Evolutionary conservation across 2,797 vertebrate species (phyloP).

Genomic region (Sandelia bainsii): DNA sequence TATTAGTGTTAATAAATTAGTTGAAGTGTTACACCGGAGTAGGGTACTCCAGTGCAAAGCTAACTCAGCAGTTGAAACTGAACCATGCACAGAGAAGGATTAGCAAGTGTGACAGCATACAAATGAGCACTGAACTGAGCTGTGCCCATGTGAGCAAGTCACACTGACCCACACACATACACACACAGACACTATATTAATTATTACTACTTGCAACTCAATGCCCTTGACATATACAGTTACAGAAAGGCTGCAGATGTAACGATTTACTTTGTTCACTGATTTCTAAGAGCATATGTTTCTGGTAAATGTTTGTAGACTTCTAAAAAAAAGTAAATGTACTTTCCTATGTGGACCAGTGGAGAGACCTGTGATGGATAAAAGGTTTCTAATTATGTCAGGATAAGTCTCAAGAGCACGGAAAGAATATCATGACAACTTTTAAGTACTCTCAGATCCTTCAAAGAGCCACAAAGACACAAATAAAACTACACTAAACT

Average conservation of each 20-base stretch:
- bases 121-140: conserved; percentile 77
- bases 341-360: background rate
- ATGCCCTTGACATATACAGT: background rate
- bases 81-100: conserved; percentile 68
- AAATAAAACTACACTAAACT: background rate
- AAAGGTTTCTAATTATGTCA: background rate
- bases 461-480: background rate
- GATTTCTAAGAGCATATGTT: background rate
- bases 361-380: background rate
- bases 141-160: conserved; percentile 52
- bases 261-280: background rate
- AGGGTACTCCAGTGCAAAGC: conserved; percentile 65
- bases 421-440: background rate
- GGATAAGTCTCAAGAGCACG: background rate
- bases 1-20: conserved; percentile 69
- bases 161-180: conserved; percentile 35
- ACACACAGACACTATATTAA: conserved; percentile 5
- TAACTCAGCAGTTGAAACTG: conserved; percentile 69
- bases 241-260: background rate
- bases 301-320: background rate
- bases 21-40: conserved; percentile 45
- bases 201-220: conserved; percentile 19
- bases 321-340: background rate
- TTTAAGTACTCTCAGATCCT: background rate
- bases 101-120: conserved; percentile 71